Evolutionary conservation across 2,888 invertebrate genomes (phyloP), one percentile per base, ranked within the genome.

Genomic region (Gonocerus acuteangulatus): DNA sequence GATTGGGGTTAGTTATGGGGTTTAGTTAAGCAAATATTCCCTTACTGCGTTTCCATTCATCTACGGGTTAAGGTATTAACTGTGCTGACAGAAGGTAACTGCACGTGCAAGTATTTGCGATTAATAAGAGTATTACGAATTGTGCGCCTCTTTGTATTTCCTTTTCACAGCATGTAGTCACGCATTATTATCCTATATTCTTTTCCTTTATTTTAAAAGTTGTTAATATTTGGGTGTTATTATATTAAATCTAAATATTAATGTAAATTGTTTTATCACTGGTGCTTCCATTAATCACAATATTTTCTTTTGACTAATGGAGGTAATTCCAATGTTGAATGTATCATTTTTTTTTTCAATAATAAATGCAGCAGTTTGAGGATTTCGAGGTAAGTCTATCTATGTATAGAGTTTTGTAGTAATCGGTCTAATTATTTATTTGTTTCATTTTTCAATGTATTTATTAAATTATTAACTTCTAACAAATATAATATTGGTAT

Each of bases 131-230:
- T 48, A 39, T 21, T 59, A n/a, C 48, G 23, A 48, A 34, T 44
- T 57, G 21, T 54, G 59, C 45, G 62, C 60, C 49, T 62, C 48
- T 59, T 51, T 54, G 27, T 39, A 59, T 51, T 60, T 62, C 62
- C 60, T 62, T 62, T 62, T 62, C 62, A 62, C 62, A 62, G 62
- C 62, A 62, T 62, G 62, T 59, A 62, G 62, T 54, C 52, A 60
- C 52, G 54, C 60, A 47, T 59, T 52, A 34, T 67, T 61, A 60
- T 61, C 48, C 66, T 42, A 86, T 85, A 83, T 87, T 87, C 85
- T 88, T 89, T 89, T 89, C 87, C 89, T 89, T 84, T 90, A 90
- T 21, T 39, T 54, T 42, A 21, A 18, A 21, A 4, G 4, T n/a
- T 9, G 4, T 6, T 6, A 39, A 9, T 39, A 13, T 39, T 3